Conservation (phyloP, 2,888 invertebrate genomes). For the Agrochola macilenta region DNA sequence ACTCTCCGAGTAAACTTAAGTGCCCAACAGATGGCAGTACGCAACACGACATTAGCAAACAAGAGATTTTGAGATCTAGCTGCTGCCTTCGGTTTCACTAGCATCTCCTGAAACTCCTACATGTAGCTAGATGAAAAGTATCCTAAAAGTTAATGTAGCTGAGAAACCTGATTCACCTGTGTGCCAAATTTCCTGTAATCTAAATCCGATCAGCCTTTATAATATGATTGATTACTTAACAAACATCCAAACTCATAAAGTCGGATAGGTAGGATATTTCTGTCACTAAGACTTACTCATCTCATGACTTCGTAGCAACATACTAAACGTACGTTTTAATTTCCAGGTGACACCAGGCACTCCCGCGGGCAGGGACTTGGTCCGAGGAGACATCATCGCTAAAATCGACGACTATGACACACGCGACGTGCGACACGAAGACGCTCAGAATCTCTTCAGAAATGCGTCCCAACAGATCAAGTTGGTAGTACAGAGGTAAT, state of each 20-base stretch:
- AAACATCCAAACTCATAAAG: too few relatives aligned
- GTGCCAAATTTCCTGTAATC: not conserved
- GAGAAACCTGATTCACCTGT: too few relatives aligned
- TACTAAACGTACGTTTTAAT: slow-evolving; percentile 34
- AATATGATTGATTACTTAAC: too few relatives aligned
- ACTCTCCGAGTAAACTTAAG: not conserved
- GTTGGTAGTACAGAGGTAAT: slow-evolving; percentile 95
- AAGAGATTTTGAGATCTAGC: not conserved
- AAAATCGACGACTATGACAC: slow-evolving; percentile 97
- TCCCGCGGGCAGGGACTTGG: slow-evolving; percentile 95
- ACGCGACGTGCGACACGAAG: slow-evolving; percentile 96
- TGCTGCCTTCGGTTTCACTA: not conserved
- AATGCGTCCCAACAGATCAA: slow-evolving; percentile 95
- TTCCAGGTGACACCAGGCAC: slow-evolving; percentile 96
- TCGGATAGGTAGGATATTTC: too few relatives aligned
- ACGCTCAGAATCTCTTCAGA: slow-evolving; percentile 96
- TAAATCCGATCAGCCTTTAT: not conserved
- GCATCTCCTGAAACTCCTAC: not conserved
- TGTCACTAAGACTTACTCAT: too few relatives aligned
- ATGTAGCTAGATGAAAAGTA: not conserved
- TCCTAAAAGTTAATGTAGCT: not conserved
- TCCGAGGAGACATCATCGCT: slow-evolving; percentile 97
- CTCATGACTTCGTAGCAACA: too few relatives aligned
- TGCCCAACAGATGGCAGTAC: not conserved
- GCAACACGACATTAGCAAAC: not conserved